These are phyloP conservation scores for Pseudonaja textilis DNA, from an alignment of 2,113 vertebrate species.

Conservation along the genomic window DNA sequence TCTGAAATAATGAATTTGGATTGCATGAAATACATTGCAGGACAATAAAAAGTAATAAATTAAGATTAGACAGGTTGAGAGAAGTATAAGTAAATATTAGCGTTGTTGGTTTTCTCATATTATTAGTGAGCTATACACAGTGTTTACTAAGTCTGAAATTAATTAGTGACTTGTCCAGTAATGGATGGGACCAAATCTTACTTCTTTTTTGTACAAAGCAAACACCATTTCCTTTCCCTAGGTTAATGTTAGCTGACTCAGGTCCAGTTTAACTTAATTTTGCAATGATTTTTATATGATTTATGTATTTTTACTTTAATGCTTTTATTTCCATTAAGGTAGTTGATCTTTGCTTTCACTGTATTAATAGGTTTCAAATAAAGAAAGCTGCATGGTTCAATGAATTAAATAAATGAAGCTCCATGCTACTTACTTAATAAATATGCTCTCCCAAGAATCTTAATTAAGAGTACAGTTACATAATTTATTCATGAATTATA, in stretches of 20 bases:
- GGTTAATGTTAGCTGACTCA: not conserved
- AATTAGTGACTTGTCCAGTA: not conserved
- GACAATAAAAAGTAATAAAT: not conserved
- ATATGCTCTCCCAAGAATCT: not conserved
- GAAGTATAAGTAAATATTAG: not conserved
- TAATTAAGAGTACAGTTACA: not conserved
- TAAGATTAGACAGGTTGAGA: not conserved
- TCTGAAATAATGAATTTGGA: not conserved
- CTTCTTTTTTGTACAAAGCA: not conserved
- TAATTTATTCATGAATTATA: conserved; percentile 4
- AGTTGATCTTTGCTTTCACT: not conserved
- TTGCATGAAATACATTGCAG: not conserved
- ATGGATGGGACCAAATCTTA: not conserved
- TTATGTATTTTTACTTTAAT: not conserved
- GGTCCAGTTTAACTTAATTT: not conserved
- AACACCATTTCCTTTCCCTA: not conserved
- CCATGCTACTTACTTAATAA: not conserved
- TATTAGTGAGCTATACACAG: not conserved
- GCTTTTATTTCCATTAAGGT: not conserved
- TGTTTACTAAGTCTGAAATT: not conserved
- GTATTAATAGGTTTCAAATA: not conserved
- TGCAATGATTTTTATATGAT: not conserved
- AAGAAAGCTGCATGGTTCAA: not conserved
- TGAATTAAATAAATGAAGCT: not conserved
- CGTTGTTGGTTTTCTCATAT: not conserved